Evolutionary conservation across 64 coral and sea anemone genomes (phyloP).

Genomic region (Orbicella faveolata): DNA sequence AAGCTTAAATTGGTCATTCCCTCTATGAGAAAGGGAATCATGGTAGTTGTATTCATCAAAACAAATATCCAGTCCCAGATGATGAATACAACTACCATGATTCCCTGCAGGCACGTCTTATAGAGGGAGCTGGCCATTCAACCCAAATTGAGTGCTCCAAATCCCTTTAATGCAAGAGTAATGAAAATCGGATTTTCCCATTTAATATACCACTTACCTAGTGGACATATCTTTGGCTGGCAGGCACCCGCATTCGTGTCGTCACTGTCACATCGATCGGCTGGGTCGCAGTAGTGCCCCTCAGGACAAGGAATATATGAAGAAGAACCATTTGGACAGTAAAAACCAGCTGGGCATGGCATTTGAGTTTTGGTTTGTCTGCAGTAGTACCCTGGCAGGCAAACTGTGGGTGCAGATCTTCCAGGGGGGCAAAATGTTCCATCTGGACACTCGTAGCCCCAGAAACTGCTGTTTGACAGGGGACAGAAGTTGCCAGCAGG

Average conservation of each 20-base stretch:
- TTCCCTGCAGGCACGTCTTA: no score
- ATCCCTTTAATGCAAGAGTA: no score
- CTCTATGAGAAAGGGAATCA: no score
- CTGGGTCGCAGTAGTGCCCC: conserved; percentile 91
- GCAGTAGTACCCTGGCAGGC: conserved; percentile 86
- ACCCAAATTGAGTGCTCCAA: no score
- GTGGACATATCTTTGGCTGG: conserved; percentile 75
- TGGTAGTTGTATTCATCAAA: no score
- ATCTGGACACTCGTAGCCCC: conserved; percentile 65
- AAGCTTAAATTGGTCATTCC: no score
- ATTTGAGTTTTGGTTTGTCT: conserved; percentile 68
- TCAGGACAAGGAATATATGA: conserved; percentile 71
- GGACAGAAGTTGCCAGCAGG: conserved; percentile 81
- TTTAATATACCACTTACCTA: conserved; percentile 49
- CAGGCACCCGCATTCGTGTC: conserved; percentile 68
- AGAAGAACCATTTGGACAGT: conserved; percentile 73
- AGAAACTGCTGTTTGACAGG: conserved; percentile 72
- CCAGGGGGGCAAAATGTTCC: conserved; percentile 88
- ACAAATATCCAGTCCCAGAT: no score
- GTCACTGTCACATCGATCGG: conserved; percentile 63
- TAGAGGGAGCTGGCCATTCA: no score
- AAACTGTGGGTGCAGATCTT: conserved; percentile 73
- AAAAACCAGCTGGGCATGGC: conserved; percentile 88
- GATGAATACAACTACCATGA: no score
- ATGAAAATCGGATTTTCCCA: no score